Evolutionary conservation across 2,797 vertebrate genomes (phyloP).

Genomic region (Aplochiton taeniatus): DNA sequence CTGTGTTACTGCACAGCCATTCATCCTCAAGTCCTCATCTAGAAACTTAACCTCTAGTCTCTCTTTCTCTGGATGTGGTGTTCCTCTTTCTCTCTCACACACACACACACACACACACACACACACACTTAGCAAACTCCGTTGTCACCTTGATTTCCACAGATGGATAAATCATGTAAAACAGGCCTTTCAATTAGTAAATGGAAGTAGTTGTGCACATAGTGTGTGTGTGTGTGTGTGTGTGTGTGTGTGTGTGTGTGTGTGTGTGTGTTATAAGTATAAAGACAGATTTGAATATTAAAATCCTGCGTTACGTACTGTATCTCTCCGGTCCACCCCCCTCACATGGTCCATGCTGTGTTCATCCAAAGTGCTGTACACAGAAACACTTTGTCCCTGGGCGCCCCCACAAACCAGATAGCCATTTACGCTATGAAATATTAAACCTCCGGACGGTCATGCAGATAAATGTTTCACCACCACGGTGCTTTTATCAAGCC

Average conservation of each 20-base stretch:
- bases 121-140: slow-evolving; percentile 4
- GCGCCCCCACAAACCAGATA: slow-evolving; percentile 33
- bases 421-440: slow-evolving; percentile 66
- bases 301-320: too few relatives aligned
- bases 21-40: slow-evolving; percentile 12
- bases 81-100: too few relatives aligned
- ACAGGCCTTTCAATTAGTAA: too few relatives aligned
- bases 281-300: too few relatives aligned
- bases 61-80: not conserved
- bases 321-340: too few relatives aligned
- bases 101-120: slow-evolving; percentile 1
- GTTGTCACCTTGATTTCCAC: too few relatives aligned
- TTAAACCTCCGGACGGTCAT: slow-evolving; percentile 52
- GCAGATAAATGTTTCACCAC: slow-evolving; percentile 45
- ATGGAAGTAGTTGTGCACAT: too few relatives aligned
- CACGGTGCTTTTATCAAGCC: not conserved
- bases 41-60: slow-evolving; percentile 3
- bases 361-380: slow-evolving; percentile 31
- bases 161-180: too few relatives aligned
- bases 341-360: slow-evolving; percentile 30
- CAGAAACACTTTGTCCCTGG: slow-evolving; percentile 32
- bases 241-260: not conserved
- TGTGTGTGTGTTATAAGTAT: too few relatives aligned
- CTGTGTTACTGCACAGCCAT: too few relatives aligned
- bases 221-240: not conserved